These are phyloP conservation scores for Tachystola acroxantha DNA, from an alignment of 2,888 invertebrate genomes.

Conservation along the genomic window DNA sequence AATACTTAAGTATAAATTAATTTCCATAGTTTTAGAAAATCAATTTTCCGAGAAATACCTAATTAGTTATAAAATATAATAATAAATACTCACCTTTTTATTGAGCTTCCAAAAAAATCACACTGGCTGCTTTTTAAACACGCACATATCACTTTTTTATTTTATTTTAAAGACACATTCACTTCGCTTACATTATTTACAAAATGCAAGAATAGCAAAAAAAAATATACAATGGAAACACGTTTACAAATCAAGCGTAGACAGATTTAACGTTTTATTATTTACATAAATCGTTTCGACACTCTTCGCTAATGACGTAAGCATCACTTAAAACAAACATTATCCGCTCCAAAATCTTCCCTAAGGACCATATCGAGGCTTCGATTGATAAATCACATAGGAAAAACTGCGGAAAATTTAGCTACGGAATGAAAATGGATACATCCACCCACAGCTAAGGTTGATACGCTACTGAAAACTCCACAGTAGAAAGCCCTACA, in stretches of 20 bases:
- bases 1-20: no score
- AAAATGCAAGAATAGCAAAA: slow-evolving; percentile 1
- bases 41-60: no score
- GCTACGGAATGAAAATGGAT: slow-evolving; percentile 8
- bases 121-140: neutral
- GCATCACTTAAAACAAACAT: neutral
- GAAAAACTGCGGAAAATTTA: slow-evolving; percentile 33
- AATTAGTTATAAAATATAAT: neutral
- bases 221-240: slow-evolving; percentile 10
- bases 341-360: slow-evolving; percentile 1
- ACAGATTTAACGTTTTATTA: slow-evolving; percentile 18
- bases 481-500: slow-evolving; percentile 29
- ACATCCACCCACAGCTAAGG: slow-evolving; percentile 19
- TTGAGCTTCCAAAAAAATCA: slow-evolving; percentile 20
- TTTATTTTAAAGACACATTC: slow-evolving; percentile 4
- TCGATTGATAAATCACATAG: slow-evolving; percentile 13
- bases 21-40: no score
- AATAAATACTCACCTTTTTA: slow-evolving; percentile 11
- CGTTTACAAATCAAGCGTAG: slow-evolving; percentile 17
- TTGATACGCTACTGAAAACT: slow-evolving; percentile 28
- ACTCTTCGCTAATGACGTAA: neutral
- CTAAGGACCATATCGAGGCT: slow-evolving; percentile 4
- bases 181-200: slow-evolving; percentile 8
- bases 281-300: slow-evolving; percentile 9
- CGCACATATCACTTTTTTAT: slow-evolving; percentile 21